Evolutionary conservation across 2,113 vertebrate genomes (phyloP), one percentile per base, ranked within the genome.

Genomic region (Ammodytes marinus): DNA sequence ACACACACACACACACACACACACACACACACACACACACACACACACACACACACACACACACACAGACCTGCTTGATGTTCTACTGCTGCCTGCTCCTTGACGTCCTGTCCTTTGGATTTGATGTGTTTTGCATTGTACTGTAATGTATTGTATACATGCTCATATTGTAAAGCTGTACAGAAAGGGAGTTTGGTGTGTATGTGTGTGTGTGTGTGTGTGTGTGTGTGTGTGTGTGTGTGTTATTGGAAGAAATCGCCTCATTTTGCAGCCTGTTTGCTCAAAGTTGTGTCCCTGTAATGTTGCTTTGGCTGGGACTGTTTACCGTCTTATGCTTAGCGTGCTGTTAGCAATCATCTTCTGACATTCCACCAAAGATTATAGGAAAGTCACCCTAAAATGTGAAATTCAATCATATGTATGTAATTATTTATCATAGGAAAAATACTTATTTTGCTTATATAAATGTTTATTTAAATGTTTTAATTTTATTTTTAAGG

Each of bases 151-250:
- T 50, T 86, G 82, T 89, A 89, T 75, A 86, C 85, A 89, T 76
- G 75, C 87, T 84, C 58, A 82, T 67, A 70, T 64, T 91, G 87
- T 91, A 91, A 81, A 89, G 85, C 77, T 91, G 90, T 92, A 93
- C 80, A 88, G 83, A 89, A 78, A 65, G 70, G 65, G 82, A 42
- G 75, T 65, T 72, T 52, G 79, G 19, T 43, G 61, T 81, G 66
- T 77, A 2, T 27, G 27, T 27, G 27, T 27, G 27, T 27, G 27
- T 27, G 27, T 27, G 27, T 27, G 27, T 27, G 27, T 27, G 27
- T 27, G 2, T 27, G 27, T 27, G 2, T 27, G 27, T 27, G 27
- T 27, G 27, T 27, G 27, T 27, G 2, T 27, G 27, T 27, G 2
- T 27, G 27, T 27, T n/a, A n/a, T 54, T 37, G 65, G 67, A 67